Evolutionary conservation across 2,888 invertebrate species (phyloP).

Genomic region (Morpho achilles): DNA sequence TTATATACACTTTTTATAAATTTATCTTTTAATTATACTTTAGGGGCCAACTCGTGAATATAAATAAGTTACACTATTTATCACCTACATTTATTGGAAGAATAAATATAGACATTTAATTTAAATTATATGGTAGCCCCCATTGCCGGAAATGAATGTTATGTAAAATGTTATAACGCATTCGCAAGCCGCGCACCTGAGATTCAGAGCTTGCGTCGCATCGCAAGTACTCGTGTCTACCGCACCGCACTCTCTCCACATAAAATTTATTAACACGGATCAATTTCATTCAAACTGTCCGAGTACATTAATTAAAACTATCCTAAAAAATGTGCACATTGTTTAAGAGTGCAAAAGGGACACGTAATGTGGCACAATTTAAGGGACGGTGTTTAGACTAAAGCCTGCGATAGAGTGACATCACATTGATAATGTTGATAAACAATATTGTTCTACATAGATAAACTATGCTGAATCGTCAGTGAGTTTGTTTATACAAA

Average conservation of each 20-base stretch:
- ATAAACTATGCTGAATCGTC: constrained; percentile 1
- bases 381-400: constrained; percentile 16
- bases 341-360: constrained; percentile 9
- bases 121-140: neutral
- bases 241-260: constrained; percentile 40
- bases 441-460: constrained; percentile 13
- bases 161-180: constrained; percentile 31
- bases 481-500: constrained; percentile 2
- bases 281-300: constrained; percentile 61
- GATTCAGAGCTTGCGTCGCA: constrained; percentile 60
- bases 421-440: constrained; percentile 14
- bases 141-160: constrained; percentile 15
- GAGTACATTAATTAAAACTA: constrained; percentile 43
- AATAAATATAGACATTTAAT: too few relatives aligned
- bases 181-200: constrained; percentile 52
- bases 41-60: too few relatives aligned
- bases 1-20: too few relatives aligned
- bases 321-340: constrained; percentile 11
- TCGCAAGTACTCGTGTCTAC: constrained; percentile 40
- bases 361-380: constrained; percentile 22
- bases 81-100: neutral
- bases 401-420: constrained; percentile 10
- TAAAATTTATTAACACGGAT: constrained; percentile 42
- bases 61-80: neutral
- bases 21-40: too few relatives aligned